Percentiles rank a stretch among this genome's conserved stretches.
Evolutionary conservation across 37 sponge, comb jelly and placozoan species (phyloP).

Genomic region (Lycopodina hypogea): DNA sequence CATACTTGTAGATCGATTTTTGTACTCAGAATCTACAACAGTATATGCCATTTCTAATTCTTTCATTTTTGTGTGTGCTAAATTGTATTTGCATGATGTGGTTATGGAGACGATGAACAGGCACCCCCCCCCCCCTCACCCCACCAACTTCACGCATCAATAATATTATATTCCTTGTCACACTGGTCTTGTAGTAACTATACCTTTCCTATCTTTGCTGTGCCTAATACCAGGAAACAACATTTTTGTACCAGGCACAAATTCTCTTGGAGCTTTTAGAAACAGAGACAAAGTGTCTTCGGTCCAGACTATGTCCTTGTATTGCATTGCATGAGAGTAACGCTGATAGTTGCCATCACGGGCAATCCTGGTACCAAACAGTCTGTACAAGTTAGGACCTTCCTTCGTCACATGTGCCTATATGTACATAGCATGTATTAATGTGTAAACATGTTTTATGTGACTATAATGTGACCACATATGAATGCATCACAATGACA

Average conservation of each 20-base stretch:
- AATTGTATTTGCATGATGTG: too few relatives aligned
- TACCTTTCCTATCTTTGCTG: slow-evolving; percentile 82
- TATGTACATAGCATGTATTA: background rate
- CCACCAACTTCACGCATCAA: too few relatives aligned
- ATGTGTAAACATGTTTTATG: background rate
- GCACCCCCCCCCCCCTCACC: too few relatives aligned
- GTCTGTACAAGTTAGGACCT: slow-evolving; percentile 87
- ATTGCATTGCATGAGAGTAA: slow-evolving; percentile 71
- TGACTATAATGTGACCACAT: background rate
- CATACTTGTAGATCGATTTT: too few relatives aligned
- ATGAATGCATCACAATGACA: too few relatives aligned
- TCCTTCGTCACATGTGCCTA: slow-evolving; percentile 81
- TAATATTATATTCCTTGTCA: too few relatives aligned
- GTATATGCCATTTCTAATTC: too few relatives aligned
- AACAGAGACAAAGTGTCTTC: slow-evolving; percentile 76
- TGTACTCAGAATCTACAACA: too few relatives aligned
- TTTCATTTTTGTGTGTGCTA: too few relatives aligned
- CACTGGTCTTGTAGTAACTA: too few relatives aligned
- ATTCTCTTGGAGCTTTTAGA: slow-evolving; percentile 89
- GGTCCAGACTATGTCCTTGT: slow-evolving; percentile 90
- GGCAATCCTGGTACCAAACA: slow-evolving; percentile 83
- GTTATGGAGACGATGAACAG: too few relatives aligned
- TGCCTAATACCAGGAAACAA: slow-evolving; percentile 91
- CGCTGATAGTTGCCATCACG: slow-evolving; percentile 50
- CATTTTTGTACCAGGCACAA: slow-evolving; percentile 94